Conservation (phyloP, 1,140 invertebrate genomes). For the Drosophila paulistorum region DNA sequence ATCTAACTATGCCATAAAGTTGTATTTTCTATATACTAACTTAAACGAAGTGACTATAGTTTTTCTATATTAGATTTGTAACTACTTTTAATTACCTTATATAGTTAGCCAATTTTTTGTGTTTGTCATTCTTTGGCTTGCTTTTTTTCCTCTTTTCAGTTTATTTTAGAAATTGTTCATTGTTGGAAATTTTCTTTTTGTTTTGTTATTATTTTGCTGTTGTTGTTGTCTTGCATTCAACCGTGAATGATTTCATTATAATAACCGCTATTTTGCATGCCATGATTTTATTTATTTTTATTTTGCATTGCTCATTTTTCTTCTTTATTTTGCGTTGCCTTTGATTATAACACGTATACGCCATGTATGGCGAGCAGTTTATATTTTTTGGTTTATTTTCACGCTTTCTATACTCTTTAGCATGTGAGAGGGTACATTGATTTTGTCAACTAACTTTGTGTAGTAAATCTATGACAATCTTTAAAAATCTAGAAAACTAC, state of each 20-base stretch:
- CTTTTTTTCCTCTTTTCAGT: no score
- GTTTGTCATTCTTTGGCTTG: no score
- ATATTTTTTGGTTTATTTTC: neutral
- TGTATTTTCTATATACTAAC: no score
- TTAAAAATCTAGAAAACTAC: no score
- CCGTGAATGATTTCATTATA: slow-evolving; percentile 75
- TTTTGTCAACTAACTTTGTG: neutral
- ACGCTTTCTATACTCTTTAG: neutral
- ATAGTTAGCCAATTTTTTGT: no score
- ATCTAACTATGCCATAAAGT: no score
- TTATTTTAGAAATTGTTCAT: neutral
- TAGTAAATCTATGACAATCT: no score
- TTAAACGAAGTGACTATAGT: no score
- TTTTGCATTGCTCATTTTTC: slow-evolving; percentile 28
- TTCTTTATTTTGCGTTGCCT: slow-evolving; percentile 24
- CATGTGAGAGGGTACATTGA: neutral
- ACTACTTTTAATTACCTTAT: no score
- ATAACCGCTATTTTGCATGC: slow-evolving; percentile 72
- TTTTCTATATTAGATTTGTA: no score
- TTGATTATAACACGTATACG: slow-evolving; percentile 13
- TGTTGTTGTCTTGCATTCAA: slow-evolving; percentile 61
- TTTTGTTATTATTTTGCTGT: slow-evolving; percentile 8
- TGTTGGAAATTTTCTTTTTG: slow-evolving; percentile 24
- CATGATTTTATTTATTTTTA: slow-evolving; percentile 39
- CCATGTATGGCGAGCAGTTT: neutral